Base-by-base conservation (phyloP, 2,797 vertebrate genomes). In the Chrysocyon brachyurus region DNA sequence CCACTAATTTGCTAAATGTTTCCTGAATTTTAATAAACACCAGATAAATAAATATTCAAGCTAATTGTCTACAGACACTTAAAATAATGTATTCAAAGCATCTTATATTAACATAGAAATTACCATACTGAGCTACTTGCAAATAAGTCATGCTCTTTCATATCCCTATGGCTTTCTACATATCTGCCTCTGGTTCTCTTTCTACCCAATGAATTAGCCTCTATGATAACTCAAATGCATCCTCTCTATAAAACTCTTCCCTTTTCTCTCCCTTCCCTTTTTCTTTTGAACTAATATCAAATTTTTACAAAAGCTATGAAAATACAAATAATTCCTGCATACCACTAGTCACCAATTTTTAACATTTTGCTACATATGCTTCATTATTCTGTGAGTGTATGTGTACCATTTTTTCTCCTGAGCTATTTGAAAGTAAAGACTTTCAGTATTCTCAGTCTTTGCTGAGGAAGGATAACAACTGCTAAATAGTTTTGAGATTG, bases 271-370 rank as follows among this genome's bases (percentile, higher is more conserved):
- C 6, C 31, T 91, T 93, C 77, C 17, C 70, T 36, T 70, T 64
- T 52, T 70, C 57, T 96, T 91, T 68, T 88, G 28, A 93, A 95
- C 21, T 54, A 90, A 79, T 68, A 91, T 15, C 61, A 96, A 54
- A 85, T 90, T 66, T 93, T 64, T 17, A 95, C 56, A 97, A 96
- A 40, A 79, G 14, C 3, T 91, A 31, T 46, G 54, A 81, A 96
- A 63, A 85, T 49, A 79, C n/a, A 89, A 84, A 40, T 59, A 85
- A 89, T 31, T 96, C 26, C 6, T 78, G 19, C 26, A 79, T 61
- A 77, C 1, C 33, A 36, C 54, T 19, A 82, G 2, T 82, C 54
- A 40, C 52, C 66, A 84, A 19, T 57, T 90, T 84, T 83, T 90
- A 92, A 96, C 57, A 91, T 61, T 85, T 72, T 89, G n/a, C 59